These are phyloP conservation scores for Pandemis cinnamomeana DNA, from an alignment of 2,888 invertebrate species.

Conservation along the genomic window DNA sequence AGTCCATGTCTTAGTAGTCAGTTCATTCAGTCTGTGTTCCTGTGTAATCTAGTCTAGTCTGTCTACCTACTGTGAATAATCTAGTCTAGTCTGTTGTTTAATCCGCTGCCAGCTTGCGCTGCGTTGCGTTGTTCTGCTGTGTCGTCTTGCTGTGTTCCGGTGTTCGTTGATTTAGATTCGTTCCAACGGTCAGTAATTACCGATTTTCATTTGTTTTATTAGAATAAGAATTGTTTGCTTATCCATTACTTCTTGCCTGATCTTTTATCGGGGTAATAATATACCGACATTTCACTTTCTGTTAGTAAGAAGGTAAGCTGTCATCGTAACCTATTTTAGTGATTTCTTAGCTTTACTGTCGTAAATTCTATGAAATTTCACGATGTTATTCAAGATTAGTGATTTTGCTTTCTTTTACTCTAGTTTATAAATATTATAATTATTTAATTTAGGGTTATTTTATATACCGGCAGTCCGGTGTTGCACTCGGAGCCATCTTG, in stretches of 20 bases:
- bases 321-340: conserved; percentile 33
- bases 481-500: conserved; percentile 76
- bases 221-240: background rate
- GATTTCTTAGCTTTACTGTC: background rate
- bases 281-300: background rate
- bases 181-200: conserved; percentile 29
- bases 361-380: background rate
- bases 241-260: conserved; percentile 4
- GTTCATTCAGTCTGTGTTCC: no score
- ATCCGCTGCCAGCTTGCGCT: background rate
- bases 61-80: background rate
- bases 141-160: conserved; percentile 25
- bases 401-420: background rate
- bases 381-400: background rate
- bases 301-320: conserved; percentile 30
- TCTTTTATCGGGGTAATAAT: background rate
- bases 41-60: background rate
- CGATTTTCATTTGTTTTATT: conserved; percentile 19
- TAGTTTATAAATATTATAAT: background rate
- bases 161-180: conserved; percentile 27
- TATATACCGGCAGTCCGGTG: conserved; percentile 57
- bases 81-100: background rate
- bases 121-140: background rate
- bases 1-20: no score
- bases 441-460: conserved; percentile 35